Base-by-base conservation (phyloP, 2,888 invertebrate species). In the Heliconius charithonia region DNA sequence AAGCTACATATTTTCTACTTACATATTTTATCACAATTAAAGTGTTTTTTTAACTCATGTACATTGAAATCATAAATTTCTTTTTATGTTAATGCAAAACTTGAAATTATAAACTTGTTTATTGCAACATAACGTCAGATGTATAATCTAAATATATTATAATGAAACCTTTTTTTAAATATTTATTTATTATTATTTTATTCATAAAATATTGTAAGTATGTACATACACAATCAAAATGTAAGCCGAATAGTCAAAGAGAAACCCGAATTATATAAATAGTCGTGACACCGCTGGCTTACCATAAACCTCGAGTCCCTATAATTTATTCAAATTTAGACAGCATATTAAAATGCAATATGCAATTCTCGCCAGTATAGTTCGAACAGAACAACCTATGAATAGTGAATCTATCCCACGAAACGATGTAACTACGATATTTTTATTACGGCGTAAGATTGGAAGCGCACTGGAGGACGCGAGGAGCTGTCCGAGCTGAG, bases 391-490 rank as follows among this genome's bases (percentile, higher is more conserved):
- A 74, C 56, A 67, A 79, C 59, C 79, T 82, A 80, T 83, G 81
- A 83, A 82, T 81, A 83, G 80, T 79, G 75, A 79, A 83, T 81
- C 77, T 79, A 78, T 82, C 80, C 80, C 75, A 80, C 37, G 78
- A 78, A 81, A 77, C 76, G 82, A 80, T 75, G 75, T 81, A 77
- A 75, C 76, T 76, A 87, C 84, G 87, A 88, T 90, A 89, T 91
- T 92, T 92, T 93, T 93, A 92, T 91, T 90, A 87, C 84, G 87
- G 93, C 93, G 94, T 95, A 95, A 94, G 87, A 94, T 95, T 94
- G 94, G 94, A 93, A 94, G 94, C 94, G 90, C 89, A 89, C 92
- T 92, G 92, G 79, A 70, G 80, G 82, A 82, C 84, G 86, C 83
- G 87, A 74, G 82, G 65, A 80, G 81, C 82, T 89, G 89, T 91